These are phyloP conservation scores for Hirtodrosophila duncani DNA, from an alignment of 2,888 invertebrate genomes.

Conservation along the genomic window DNA sequence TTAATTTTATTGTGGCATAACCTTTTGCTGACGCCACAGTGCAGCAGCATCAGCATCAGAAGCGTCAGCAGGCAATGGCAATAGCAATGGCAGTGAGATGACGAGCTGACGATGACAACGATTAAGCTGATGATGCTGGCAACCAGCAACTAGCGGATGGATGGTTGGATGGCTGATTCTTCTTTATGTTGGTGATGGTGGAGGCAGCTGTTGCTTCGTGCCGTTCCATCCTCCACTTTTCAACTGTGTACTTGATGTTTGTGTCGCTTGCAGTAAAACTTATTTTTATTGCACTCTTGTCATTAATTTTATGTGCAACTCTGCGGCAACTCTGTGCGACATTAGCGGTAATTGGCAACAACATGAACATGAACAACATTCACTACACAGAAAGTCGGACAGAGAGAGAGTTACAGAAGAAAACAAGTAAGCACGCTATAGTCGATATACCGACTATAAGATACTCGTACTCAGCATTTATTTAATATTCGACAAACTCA, in stretches of 20 bases:
- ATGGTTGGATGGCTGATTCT: too few relatives aligned
- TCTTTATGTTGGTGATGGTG: conserved; percentile 20
- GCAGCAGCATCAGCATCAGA: too few relatives aligned
- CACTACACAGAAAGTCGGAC: conserved; percentile 4
- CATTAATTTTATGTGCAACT: conserved; percentile 71
- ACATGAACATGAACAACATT: conserved; percentile 10
- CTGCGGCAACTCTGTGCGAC: conserved; percentile 69
- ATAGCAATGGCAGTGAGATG: too few relatives aligned
- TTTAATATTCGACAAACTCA: too few relatives aligned
- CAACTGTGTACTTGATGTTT: conserved; percentile 16
- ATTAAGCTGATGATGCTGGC: conserved; percentile 6
- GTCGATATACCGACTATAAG: too few relatives aligned
- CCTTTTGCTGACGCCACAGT: conserved; percentile 52
- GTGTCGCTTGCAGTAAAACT: conserved; percentile 58
- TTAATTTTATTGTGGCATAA: conserved; percentile 71
- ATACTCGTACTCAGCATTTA: too few relatives aligned
- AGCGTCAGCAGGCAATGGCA: too few relatives aligned
- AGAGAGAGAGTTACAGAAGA: too few relatives aligned
- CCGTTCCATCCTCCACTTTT: conserved; percentile 22
- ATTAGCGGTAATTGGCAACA: conserved; percentile 71
- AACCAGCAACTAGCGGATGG: too few relatives aligned
- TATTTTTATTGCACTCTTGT: conserved; percentile 70
- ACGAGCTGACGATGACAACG: neutral
- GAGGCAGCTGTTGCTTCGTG: conserved; percentile 10
- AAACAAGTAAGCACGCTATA: too few relatives aligned